phyloP scores from a whole-genome alignment of 2,797 vertebrate species.

The Streptopelia turtur region DNA sequence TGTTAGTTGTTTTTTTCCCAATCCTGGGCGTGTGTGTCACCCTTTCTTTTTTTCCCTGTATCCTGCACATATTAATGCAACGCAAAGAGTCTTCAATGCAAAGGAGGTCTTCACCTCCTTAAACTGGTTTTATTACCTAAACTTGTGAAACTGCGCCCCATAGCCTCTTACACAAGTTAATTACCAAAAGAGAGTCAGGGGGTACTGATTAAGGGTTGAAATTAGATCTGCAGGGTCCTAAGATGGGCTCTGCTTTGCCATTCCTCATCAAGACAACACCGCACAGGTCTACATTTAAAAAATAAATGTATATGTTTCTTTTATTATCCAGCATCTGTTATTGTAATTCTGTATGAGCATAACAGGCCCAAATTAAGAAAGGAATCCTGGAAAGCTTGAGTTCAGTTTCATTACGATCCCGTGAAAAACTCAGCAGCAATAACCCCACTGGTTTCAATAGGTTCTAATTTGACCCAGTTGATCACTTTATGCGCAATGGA shows the following conservation, averaged over 20 bases:
- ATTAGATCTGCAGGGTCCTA: not conserved
- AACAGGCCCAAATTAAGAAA: not conserved
- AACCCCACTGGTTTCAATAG: not conserved
- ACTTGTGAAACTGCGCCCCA: not conserved
- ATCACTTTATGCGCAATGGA: not conserved
- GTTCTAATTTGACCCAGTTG: not conserved
- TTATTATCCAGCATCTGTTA: not conserved
- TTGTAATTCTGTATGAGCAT: fast-evolving
- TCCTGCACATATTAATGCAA: no score
- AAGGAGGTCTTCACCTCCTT: not conserved
- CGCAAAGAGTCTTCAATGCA: no score
- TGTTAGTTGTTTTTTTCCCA: not conserved
- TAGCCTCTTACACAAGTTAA: fast-evolving
- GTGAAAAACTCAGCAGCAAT: not conserved
- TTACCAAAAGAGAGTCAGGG: not conserved
- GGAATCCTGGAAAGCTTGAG: not conserved
- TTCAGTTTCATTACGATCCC: not conserved
- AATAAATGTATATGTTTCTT: not conserved
- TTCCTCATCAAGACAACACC: not conserved
- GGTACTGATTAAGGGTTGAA: fast-evolving
- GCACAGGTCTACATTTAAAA: not conserved
- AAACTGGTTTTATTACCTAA: not conserved
- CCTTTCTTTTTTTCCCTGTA: no score
- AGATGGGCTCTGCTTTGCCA: not conserved
- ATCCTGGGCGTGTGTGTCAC: not conserved